Evolutionary conservation across 2,797 vertebrate species (phyloP).

Genomic region (Myoxocephalus aenaeus): DNA sequence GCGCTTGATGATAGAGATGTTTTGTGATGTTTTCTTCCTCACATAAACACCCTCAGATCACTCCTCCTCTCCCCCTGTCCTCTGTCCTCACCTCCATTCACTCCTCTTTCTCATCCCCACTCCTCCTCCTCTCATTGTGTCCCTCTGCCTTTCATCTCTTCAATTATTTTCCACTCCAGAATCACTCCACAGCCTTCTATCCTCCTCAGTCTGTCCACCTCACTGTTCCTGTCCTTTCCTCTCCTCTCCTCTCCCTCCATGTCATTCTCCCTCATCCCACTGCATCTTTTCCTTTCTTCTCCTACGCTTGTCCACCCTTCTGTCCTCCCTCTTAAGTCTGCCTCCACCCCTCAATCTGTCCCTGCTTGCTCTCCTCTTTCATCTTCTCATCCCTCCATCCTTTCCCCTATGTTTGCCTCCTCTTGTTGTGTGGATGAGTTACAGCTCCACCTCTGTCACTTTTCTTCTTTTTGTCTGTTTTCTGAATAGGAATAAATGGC

Average conservation of each 20-base stretch:
- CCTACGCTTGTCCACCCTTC: constrained; percentile 1
- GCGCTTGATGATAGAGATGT: neutral
- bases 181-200: neutral
- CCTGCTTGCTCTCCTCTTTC: constrained; percentile 2
- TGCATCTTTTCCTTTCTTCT: constrained; percentile 10
- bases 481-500: constrained; percentile 13
- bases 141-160: neutral
- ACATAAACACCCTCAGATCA: neutral
- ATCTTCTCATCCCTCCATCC: neutral
- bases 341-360: constrained; percentile 26
- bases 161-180: neutral
- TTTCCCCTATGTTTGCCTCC: neutral
- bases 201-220: neutral
- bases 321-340: neutral
- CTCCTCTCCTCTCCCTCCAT: neutral
- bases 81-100: neutral
- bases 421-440: constrained; percentile 24
- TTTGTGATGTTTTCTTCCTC: constrained; percentile 5
- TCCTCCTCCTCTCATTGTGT: neutral
- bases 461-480: constrained; percentile 15
- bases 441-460: constrained; percentile 5
- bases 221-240: neutral
- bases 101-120: neutral
- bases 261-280: neutral
- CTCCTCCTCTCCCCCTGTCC: neutral